Evolutionary conservation across 2,888 invertebrate species (phyloP).

Genomic region (Stomorhina lunata): DNA sequence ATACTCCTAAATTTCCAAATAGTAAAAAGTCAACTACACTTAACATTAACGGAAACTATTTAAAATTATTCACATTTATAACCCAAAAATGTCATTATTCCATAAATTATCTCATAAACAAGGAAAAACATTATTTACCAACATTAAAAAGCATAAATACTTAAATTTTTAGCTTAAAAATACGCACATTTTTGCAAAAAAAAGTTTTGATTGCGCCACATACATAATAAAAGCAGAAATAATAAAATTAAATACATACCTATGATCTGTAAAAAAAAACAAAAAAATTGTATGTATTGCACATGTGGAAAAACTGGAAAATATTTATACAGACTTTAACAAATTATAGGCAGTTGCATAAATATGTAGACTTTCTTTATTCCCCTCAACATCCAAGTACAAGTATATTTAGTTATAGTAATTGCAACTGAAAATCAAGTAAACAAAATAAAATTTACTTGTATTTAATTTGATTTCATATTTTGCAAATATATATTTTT

Average conservation of each 20-base stretch:
- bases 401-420: too few relatives aligned
- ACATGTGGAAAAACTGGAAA: slow-evolving; percentile 31
- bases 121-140: neutral
- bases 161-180: neutral
- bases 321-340: slow-evolving; percentile 10
- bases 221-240: neutral
- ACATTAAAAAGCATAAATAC: neutral
- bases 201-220: slow-evolving; percentile 10
- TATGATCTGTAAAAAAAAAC: too few relatives aligned
- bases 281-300: too few relatives aligned
- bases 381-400: neutral
- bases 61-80: slow-evolving; percentile 6
- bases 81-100: slow-evolving; percentile 19
- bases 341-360: slow-evolving; percentile 46
- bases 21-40: too few relatives aligned
- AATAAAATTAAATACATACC: neutral
- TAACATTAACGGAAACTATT: neutral
- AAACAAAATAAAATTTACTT: too few relatives aligned
- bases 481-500: too few relatives aligned
- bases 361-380: slow-evolving; percentile 42
- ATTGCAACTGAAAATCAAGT: too few relatives aligned
- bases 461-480: too few relatives aligned
- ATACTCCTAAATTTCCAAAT: too few relatives aligned
- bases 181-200: neutral
- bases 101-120: slow-evolving; percentile 6